phyloP scores from a whole-genome alignment of 2,797 vertebrate genomes.

The Phoxinus dragarum region DNA sequence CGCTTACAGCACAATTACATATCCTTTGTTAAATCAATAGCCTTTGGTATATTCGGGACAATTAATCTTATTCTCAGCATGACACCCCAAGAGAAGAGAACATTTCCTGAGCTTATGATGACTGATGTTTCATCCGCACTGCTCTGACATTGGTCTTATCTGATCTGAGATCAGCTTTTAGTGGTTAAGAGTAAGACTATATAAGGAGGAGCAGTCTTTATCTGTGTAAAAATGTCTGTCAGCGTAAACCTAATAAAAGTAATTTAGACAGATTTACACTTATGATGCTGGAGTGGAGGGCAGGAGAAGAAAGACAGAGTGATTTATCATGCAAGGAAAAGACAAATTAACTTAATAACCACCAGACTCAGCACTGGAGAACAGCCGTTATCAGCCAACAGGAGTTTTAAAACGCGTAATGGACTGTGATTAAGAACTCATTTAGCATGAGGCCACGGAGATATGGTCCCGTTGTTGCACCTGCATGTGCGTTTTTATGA shows the following conservation, averaged over 20 bases:
- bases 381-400: conserved; percentile 18
- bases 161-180: background rate
- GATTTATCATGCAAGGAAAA: conserved; percentile 32
- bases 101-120: background rate
- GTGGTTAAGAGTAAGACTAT: background rate
- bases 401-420: conserved; percentile 11
- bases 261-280: background rate
- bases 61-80: conserved; percentile 6
- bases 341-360: conserved; percentile 28
- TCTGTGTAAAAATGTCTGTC: background rate
- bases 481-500: background rate
- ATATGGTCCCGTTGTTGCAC: background rate
- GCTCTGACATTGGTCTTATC: conserved; percentile 3
- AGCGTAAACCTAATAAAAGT: background rate
- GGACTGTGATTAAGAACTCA: conserved; percentile 26
- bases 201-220: background rate
- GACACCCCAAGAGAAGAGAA: conserved; percentile 20
- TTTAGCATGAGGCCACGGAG: background rate
- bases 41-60: background rate
- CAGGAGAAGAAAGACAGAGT: conserved; percentile 1
- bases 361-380: conserved; percentile 19
- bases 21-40: background rate
- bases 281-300: background rate
- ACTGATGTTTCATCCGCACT: background rate
- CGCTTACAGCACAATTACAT: background rate